Percentiles rank a stretch among this genome's conserved stretches.
These are phyloP conservation scores for Epinephelus malabaricus DNA, from an alignment of 2,797 vertebrate species.

Conservation along the genomic window DNA sequence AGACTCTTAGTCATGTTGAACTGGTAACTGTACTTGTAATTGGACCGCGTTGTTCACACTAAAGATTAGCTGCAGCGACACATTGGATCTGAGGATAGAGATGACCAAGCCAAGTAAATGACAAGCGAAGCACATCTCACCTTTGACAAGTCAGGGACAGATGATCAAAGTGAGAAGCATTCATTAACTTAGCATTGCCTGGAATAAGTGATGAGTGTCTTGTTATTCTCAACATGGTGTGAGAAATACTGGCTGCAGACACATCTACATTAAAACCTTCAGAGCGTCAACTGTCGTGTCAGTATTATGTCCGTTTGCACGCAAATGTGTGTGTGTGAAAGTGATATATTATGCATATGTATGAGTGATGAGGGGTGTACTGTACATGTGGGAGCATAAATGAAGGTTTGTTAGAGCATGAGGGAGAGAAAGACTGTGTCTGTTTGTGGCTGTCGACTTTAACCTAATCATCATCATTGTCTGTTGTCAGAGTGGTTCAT, in stretches of 20 bases:
- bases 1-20: background rate
- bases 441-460: slow-evolving; percentile 12
- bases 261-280: slow-evolving; percentile 17
- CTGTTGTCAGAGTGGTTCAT: slow-evolving; percentile 14
- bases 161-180: background rate
- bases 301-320: background rate
- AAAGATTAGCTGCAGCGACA: background rate
- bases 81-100: background rate
- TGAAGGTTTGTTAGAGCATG: background rate
- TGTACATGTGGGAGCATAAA: background rate
- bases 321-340: background rate
- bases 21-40: background rate
- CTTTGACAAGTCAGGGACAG: background rate
- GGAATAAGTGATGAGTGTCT: background rate
- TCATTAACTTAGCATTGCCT: background rate
- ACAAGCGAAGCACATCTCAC: slow-evolving; percentile 4
- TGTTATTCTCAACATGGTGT: background rate
- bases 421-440: background rate
- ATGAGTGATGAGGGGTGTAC: slow-evolving; percentile 7
- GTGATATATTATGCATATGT: slow-evolving; percentile 6
- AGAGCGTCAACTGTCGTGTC: background rate
- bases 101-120: background rate
- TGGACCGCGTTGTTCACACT: background rate
- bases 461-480: slow-evolving; percentile 39
- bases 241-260: background rate